A percentile compares a stretch with the other conserved stretches of the same genome.
Conservation (phyloP, 2,888 invertebrate species). For the Drosophila multiciliata region DNA sequence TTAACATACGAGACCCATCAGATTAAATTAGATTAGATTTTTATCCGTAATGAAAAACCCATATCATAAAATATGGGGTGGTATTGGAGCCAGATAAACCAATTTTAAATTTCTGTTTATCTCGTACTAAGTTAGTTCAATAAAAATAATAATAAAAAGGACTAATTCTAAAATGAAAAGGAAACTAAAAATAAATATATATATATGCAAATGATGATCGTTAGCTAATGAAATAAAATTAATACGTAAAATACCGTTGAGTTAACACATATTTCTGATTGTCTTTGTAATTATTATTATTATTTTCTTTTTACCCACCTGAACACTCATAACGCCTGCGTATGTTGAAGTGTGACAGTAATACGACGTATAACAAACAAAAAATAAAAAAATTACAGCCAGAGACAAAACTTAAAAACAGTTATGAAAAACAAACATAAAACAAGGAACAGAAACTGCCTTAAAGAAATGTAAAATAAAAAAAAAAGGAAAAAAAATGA, state of each 20-base stretch:
- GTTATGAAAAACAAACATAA: slow-evolving; percentile 21
- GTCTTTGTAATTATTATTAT: slow-evolving; percentile 11
- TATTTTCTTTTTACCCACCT: slow-evolving; percentile 69
- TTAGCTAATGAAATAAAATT: slow-evolving; percentile 14
- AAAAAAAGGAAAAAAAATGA: slow-evolving; percentile 11
- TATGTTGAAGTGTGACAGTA: slow-evolving; percentile 33
- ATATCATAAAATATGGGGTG: not conserved
- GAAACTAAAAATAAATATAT: not conserved
- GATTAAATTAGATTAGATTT: not conserved
- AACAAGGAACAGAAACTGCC: slow-evolving; percentile 24
- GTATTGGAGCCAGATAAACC: not conserved
- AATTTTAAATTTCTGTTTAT: not conserved
- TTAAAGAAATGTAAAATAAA: slow-evolving; percentile 26
- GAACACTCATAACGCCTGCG: slow-evolving; percentile 58
- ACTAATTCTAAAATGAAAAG: not conserved
- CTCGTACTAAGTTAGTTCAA: not conserved
- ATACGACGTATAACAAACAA: slow-evolving; percentile 31
- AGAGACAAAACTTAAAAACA: slow-evolving; percentile 29
- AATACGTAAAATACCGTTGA: slow-evolving; percentile 3
- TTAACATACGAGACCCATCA: slow-evolving; percentile 13
- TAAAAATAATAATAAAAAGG: too few relatives aligned
- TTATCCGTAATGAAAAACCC: not conserved
- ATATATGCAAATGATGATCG: not conserved
- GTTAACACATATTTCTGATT: slow-evolving; percentile 3
- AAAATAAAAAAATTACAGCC: slow-evolving; percentile 27